phyloP scores from a whole-genome alignment of 2,797 vertebrate species.

The Chelidonichthys spinosus region DNA sequence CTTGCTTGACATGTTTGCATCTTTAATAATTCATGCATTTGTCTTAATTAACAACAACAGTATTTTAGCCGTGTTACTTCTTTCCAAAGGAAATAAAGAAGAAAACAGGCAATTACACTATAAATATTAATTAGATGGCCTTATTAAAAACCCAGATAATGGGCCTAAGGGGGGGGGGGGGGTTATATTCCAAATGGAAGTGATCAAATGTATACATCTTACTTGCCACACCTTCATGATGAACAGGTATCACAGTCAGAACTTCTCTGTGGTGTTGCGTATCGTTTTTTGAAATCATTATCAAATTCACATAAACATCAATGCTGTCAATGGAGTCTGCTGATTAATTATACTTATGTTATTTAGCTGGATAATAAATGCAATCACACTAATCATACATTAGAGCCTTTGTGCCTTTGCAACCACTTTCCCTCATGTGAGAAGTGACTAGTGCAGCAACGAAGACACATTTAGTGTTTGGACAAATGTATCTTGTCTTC shows the following conservation, averaged over 20 bases:
- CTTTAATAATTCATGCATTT: slow-evolving; percentile 99
- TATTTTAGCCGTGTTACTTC: slow-evolving; percentile 93
- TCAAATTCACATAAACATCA: slow-evolving; percentile 64
- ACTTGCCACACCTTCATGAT: slow-evolving; percentile 43
- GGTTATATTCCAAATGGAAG: slow-evolving; percentile 64
- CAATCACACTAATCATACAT: slow-evolving; percentile 75
- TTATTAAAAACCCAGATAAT: slow-evolving; percentile 92
- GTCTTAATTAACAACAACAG: slow-evolving; percentile 99
- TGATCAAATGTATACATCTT: slow-evolving; percentile 69
- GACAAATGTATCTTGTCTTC: neutral
- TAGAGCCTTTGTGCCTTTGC: slow-evolving; percentile 51
- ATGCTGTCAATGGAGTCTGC: slow-evolving; percentile 64
- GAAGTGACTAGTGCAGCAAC: slow-evolving; percentile 32
- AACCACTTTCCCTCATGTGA: slow-evolving; percentile 43
- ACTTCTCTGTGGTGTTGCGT: slow-evolving; percentile 49
- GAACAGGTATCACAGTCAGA: slow-evolving; percentile 65
- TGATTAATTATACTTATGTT: slow-evolving; percentile 81
- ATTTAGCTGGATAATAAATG: slow-evolving; percentile 80
- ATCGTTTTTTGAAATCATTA: slow-evolving; percentile 43
- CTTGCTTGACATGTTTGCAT: slow-evolving; percentile 99
- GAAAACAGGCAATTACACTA: slow-evolving; percentile 91
- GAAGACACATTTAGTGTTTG: slow-evolving; percentile 12
- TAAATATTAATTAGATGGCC: slow-evolving; percentile 97
- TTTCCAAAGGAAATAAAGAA: slow-evolving; percentile 89
- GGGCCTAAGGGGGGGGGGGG: slow-evolving; percentile 64